Percentiles rank a stretch among this genome's conserved stretches.
Evolutionary conservation across 1,140 invertebrate species (phyloP).

Genomic region (Cyclargus thomasi): DNA sequence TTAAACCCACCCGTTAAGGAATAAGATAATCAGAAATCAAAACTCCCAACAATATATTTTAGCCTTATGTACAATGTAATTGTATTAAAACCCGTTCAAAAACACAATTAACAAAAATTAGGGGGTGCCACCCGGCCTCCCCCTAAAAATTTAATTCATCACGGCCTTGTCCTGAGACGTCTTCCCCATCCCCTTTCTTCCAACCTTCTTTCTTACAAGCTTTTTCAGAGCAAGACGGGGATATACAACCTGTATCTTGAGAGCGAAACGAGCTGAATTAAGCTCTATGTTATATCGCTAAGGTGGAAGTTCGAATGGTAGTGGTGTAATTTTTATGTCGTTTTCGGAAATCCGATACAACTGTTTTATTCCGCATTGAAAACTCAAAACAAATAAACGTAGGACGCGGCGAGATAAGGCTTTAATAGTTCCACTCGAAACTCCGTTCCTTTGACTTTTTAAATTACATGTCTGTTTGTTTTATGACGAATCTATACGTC

Average conservation of each 20-base stretch:
- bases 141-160: constrained; percentile 75
- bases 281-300: constrained; percentile 25
- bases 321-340: constrained; percentile 21
- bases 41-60: neutral
- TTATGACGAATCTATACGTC: neutral
- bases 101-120: constrained; percentile 71
- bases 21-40: neutral
- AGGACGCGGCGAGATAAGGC: constrained; percentile 54
- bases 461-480: neutral
- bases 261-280: constrained; percentile 22
- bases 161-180: constrained; percentile 58
- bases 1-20: too few species aligned
- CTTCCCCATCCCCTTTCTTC: constrained; percentile 66
- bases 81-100: constrained; percentile 38
- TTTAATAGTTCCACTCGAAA: constrained; percentile 32
- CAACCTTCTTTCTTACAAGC: constrained; percentile 71
- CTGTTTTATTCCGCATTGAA: constrained; percentile 66
- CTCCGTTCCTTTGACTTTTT: neutral
- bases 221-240: constrained; percentile 60
- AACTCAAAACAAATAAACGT: constrained; percentile 72
- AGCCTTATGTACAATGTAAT: constrained; percentile 9
- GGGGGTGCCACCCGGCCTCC: constrained; percentile 55
- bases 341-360: constrained; percentile 40
- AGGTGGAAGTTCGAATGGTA: constrained; percentile 24
- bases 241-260: constrained; percentile 41